Base-by-base conservation (phyloP, 2,113 vertebrate species). In the Gambusia holbrooki region DNA sequence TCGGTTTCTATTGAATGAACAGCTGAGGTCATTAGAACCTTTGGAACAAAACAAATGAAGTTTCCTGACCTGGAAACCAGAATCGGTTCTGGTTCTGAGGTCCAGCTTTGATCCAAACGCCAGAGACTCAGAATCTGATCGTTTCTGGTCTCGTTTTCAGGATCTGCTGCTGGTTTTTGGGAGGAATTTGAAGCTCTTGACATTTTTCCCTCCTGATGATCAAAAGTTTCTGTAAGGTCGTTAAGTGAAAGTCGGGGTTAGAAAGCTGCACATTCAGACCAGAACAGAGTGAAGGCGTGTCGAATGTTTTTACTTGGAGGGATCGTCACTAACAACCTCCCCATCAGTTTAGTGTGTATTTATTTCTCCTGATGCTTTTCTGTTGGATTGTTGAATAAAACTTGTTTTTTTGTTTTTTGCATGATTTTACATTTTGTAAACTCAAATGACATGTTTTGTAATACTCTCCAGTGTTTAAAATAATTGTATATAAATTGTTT, bases 401-500 rank as follows among this genome's bases (percentile, higher is more conserved):
- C 82, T 35, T 85, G 14, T 51, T 48, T 45, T 13, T 62, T n/a
- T 58, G 68, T 80, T 79, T 77, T 73, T 86, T 89, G 90, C 90
- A 90, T 90, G 87, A 15, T 70, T 86, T 14, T 76, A 22, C 29
- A 66, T 87, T 87, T 87, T 82, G 74, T 87, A 88, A 87, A 51
- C 48, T 69, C 48, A 79, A n/a, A 58, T 10, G 22, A 48, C 14
- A 66, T 81, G 84, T 84, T 89, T 87, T 90, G 80, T 87, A 89
- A 79, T 1, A 6, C 63, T 84, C 75, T 76, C 29, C 71, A 69
- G 85, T 89, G 83, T 84, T 90, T 35, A 81, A 63, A 79, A 29
- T 73, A 65, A 64, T 64, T 66, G 63, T 85, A 66, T 86, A 76
- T 25, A 42, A 77, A 77, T 84, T 73, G 79, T 85, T 90, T 91